Evolutionary conservation across 2,888 invertebrate species (phyloP), one percentile per base, ranked within the genome.

Genomic region (Synergus umbraculus): DNA sequence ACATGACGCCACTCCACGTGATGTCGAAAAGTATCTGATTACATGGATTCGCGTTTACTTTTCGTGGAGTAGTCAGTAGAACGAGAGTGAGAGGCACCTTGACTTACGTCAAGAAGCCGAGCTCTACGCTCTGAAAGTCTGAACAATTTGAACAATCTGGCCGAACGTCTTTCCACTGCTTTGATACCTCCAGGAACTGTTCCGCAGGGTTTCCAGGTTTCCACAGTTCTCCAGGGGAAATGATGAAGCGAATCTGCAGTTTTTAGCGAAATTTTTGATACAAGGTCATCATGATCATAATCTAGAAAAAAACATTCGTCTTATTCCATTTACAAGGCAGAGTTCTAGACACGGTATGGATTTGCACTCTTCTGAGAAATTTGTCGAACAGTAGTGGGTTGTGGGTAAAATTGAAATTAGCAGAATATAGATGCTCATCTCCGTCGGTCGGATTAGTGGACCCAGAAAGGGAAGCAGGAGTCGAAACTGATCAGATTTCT

Each of bases 31-130:
- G 49, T 73, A 73, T 73, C 73, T 54, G 73, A 73, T 73, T 73
- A 58, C 73, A 41, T 15, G 54, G 73, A 73, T 73, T 73, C 73
- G 73, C 73, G 73, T 73, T 73, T 73, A 73, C 73, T 73, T 73
- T 73, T 73, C 73, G 73, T 54, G 73, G 54, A 73, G 54, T 58
- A 58, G 58, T 58, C 58, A 58, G 58, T 58, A 73, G 73, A 73
- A 73, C 54, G 73, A 73, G 73, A 73, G 73, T 73, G 73, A 73
- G 73, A 73, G 73, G 73, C 54, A 73, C 54, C 73, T 73, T 73
- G 73, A 73, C 73, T 73, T 73, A 29, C 18, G 63, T 29, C 63
- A 22, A 63, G 63, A 12, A 63, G 63, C 29, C 29, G 13, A 29
- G 63, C 18, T 63, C 29, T 18, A 73, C 54, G 54, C 54, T 73